phyloP scores from a whole-genome alignment of 2,113 vertebrate genomes.

The Sebastes schlegelii region DNA sequence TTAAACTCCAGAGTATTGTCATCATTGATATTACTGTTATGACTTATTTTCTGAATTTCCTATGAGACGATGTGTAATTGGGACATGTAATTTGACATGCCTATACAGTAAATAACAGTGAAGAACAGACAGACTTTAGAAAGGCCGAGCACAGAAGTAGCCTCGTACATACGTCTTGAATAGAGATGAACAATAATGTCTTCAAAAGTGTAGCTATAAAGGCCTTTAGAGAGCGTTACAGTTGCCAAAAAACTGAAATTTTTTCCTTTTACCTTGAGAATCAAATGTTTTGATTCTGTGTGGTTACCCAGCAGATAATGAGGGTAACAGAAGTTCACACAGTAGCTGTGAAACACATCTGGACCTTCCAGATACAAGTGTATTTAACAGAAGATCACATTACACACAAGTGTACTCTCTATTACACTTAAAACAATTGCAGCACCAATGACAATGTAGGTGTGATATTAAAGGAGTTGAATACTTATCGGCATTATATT shows the following conservation, averaged over 20 bases:
- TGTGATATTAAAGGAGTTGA: background rate
- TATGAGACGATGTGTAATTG: background rate
- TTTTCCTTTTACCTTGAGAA: background rate
- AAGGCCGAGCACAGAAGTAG: background rate
- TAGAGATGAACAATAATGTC: background rate
- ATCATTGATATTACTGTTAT: background rate
- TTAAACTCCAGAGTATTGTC: background rate
- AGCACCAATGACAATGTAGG: background rate
- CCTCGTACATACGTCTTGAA: background rate
- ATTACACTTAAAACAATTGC: slow-evolving; percentile 12
- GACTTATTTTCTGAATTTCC: background rate
- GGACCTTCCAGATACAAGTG: background rate
- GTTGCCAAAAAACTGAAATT: background rate
- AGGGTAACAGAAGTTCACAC: background rate
- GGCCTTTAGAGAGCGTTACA: background rate
- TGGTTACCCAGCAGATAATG: background rate
- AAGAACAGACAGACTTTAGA: slow-evolving; percentile 1
- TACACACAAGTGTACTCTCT: background rate
- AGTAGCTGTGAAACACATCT: background rate
- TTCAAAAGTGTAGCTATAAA: background rate
- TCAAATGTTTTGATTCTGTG: background rate
- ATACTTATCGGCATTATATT: background rate
- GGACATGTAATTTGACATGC: background rate
- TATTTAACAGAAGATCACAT: slow-evolving; percentile 1
- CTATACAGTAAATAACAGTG: background rate